Evolutionary conservation across 2,113 vertebrate genomes (phyloP).

Genomic region (Natator depressus): DNA sequence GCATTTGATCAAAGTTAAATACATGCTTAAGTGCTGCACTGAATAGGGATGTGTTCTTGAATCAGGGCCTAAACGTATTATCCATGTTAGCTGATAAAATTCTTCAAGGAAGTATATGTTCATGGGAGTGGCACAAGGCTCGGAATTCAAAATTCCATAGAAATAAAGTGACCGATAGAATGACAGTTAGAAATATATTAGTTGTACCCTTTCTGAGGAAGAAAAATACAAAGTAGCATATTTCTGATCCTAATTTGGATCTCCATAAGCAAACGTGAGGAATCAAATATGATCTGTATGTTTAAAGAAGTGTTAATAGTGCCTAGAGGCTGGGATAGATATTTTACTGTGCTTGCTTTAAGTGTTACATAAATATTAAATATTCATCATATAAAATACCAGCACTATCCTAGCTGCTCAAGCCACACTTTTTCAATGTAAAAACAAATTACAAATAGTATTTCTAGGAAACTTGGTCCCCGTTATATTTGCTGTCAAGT

Average conservation of each 20-base stretch:
- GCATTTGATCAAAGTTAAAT: background rate
- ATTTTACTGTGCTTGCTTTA: background rate
- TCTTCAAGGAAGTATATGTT: fast-evolving
- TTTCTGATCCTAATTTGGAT: background rate
- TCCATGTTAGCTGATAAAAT: background rate
- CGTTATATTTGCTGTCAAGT: background rate
- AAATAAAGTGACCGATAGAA: background rate
- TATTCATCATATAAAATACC: background rate
- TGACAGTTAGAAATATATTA: background rate
- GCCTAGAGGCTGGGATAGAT: background rate
- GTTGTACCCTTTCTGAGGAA: background rate
- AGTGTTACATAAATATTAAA: background rate
- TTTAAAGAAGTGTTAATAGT: background rate
- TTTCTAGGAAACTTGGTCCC: background rate
- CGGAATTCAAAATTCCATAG: background rate
- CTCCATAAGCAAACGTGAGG: background rate
- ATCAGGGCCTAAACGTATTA: background rate
- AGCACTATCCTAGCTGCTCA: background rate
- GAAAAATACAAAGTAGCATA: background rate
- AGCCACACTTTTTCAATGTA: background rate
- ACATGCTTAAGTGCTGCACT: background rate
- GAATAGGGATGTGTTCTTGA: background rate
- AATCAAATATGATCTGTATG: background rate
- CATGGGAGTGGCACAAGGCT: background rate
- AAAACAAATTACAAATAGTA: background rate